These are phyloP conservation scores for Odontomachus brunneus DNA, from an alignment of 1,140 invertebrate species.

Conservation along the genomic window DNA sequence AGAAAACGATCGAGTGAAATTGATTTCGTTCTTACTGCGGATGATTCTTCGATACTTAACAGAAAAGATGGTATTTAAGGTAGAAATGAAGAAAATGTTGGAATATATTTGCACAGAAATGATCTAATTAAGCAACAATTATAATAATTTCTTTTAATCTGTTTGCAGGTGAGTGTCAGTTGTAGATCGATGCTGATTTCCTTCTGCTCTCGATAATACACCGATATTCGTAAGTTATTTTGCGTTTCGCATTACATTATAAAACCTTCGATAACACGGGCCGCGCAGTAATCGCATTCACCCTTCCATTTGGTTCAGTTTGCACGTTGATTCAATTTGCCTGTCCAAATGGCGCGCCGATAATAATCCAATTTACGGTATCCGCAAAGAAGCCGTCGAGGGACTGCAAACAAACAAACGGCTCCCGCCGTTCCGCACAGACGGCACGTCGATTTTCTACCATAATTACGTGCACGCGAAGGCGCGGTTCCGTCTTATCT, in stretches of 20 bases:
- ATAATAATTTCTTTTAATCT: constrained; percentile 9
- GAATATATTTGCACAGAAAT: not conserved
- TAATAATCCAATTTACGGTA: constrained; percentile 55
- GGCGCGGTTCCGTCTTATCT: constrained; percentile 16
- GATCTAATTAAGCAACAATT: not conserved
- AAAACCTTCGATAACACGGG: constrained; percentile 6
- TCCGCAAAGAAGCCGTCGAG: constrained; percentile 28
- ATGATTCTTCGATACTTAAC: not conserved
- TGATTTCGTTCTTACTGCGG: not conserved
- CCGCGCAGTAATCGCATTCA: constrained; percentile 29
- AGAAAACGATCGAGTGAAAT: not conserved
- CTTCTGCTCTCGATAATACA: not conserved
- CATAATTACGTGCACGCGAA: constrained; percentile 58
- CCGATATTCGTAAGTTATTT: constrained; percentile 18
- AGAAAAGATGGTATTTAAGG: not conserved
- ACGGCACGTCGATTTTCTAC: constrained; percentile 33
- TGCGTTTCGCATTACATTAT: not conserved
- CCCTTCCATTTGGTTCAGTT: constrained; percentile 40
- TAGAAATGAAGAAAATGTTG: not conserved
- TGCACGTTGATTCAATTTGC: constrained; percentile 53
- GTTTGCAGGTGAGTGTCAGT: constrained; percentile 58
- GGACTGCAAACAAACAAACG: constrained; percentile 44
- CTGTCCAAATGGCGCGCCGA: constrained; percentile 5
- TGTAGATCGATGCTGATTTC: not conserved
- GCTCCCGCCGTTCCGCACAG: constrained; percentile 25